Conservation (phyloP, 2,113 vertebrate species). For the Sinocyclocheilus anshuiensis region DNA sequence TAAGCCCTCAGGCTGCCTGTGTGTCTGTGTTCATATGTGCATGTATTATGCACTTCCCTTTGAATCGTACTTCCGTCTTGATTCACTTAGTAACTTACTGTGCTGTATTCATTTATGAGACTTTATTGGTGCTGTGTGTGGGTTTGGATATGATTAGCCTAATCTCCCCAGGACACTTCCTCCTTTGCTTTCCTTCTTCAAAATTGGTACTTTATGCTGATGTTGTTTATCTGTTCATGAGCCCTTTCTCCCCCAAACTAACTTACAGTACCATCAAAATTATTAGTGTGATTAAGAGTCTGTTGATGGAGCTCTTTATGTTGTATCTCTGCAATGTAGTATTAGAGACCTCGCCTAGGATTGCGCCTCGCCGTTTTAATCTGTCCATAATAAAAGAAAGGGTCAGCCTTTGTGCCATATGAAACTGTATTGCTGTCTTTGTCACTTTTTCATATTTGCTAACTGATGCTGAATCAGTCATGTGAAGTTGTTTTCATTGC, state of each 20-base stretch:
- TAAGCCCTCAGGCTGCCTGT: neutral
- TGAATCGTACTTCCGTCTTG: neutral
- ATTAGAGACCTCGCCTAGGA: neutral
- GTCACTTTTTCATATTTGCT: neutral
- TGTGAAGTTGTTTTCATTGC: neutral
- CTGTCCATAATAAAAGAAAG: neutral
- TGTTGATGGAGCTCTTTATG: neutral
- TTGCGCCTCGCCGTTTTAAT: neutral
- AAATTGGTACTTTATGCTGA: neutral
- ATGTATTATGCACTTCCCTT: neutral
- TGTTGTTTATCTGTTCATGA: neutral
- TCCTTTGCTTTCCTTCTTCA: neutral
- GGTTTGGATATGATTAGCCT: constrained; percentile 18
- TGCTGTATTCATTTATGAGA: neutral
- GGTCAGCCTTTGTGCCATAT: neutral
- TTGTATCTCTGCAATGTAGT: neutral
- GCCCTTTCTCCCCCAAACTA: neutral
- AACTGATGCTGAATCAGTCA: neutral
- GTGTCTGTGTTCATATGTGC: neutral
- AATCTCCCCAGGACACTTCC: constrained; percentile 16
- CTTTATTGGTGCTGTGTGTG: neutral
- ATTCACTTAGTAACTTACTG: neutral
- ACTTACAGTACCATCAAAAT: neutral
- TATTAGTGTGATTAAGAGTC: constrained; percentile 5
- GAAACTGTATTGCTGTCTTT: neutral